phyloP scores from a whole-genome alignment of 2,888 invertebrate species.

The Cantharis rustica region DNA sequence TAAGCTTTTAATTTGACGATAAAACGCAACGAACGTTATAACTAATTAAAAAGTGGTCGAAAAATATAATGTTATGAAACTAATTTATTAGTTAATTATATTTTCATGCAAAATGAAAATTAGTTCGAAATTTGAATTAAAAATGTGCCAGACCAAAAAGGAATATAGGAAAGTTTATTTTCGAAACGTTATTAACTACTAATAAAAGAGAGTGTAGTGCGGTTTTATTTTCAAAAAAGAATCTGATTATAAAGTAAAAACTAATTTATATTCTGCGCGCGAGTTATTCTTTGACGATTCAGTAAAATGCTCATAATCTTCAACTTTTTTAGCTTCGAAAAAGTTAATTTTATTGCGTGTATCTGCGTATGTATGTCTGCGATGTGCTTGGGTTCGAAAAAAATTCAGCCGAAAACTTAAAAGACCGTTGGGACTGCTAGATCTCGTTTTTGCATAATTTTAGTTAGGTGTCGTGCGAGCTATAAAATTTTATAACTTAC shows the following conservation, averaged over 20 bases:
- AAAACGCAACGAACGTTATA: not conserved
- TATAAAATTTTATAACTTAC: not conserved
- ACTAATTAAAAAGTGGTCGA: not conserved
- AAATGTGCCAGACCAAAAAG: not conserved
- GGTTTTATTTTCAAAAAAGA: not conserved
- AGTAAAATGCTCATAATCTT: slow-evolving; percentile 1
- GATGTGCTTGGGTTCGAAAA: slow-evolving; percentile 14
- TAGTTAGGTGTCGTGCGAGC: slow-evolving; percentile 10
- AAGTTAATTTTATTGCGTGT: slow-evolving; percentile 23
- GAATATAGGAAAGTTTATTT: not conserved
- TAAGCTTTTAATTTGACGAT: no score
- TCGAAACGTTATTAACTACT: not conserved
- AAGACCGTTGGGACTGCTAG: slow-evolving; percentile 22
- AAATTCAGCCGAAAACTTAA: slow-evolving; percentile 14
- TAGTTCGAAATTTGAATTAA: not conserved
- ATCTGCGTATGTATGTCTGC: not conserved
- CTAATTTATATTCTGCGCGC: not conserved
- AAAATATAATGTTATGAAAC: not conserved
- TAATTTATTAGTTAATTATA: not conserved
- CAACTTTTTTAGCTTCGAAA: slow-evolving; percentile 10
- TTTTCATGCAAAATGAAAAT: not conserved
- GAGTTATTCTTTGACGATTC: not conserved
- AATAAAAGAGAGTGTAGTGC: not conserved
- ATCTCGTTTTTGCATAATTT: slow-evolving; percentile 16
- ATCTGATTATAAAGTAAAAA: not conserved